Percentiles rank a stretch among this genome's conserved stretches.
phyloP scores from a whole-genome alignment of 2,797 vertebrate genomes.

The Darevskia mixta region DNA sequence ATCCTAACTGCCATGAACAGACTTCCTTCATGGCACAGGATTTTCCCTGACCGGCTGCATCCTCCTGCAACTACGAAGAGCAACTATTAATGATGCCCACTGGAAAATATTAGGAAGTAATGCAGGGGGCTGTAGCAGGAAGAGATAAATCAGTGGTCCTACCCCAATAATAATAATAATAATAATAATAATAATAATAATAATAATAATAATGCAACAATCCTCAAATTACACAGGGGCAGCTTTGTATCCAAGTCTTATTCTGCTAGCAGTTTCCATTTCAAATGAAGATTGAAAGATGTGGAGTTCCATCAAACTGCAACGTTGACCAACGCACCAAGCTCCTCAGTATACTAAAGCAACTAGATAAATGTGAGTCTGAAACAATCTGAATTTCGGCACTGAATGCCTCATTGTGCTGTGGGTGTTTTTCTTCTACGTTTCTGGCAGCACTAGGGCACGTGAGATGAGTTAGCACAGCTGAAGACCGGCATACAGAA shows the following conservation, averaged over 20 bases:
- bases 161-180: too few relatives aligned
- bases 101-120: neutral
- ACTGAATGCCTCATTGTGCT: conserved; percentile 30
- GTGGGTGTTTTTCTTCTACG: neutral
- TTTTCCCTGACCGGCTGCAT: neutral
- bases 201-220: neutral
- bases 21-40: neutral
- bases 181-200: too few relatives aligned
- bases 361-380: conserved; percentile 28
- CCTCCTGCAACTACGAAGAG: neutral
- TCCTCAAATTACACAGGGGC: neutral
- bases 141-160: neutral
- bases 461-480: neutral
- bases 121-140: neutral
- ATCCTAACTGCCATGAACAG: neutral
- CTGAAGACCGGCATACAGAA: conserved; percentile 29
- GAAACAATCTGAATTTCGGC: neutral
- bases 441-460: neutral
- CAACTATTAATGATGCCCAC: neutral
- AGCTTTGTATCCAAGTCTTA: neutral
- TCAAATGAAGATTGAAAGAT: neutral
- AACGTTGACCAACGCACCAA: neutral
- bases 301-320: neutral
- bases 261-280: neutral
- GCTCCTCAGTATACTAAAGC: neutral